phyloP scores from a whole-genome alignment of 2,888 invertebrate genomes.

The Gerosis bhagava region DNA sequence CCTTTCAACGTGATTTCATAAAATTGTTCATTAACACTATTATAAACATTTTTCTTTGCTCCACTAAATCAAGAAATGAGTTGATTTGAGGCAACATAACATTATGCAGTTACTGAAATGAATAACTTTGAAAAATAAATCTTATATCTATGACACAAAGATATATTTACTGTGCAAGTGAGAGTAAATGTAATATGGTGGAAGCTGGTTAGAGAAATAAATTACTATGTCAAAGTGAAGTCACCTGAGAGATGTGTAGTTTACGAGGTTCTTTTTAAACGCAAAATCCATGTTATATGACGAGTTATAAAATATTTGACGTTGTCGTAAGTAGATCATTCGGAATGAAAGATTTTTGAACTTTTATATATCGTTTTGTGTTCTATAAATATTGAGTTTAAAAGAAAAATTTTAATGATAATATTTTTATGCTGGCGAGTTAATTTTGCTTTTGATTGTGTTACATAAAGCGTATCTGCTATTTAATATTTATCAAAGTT shows the following conservation, averaged over 20 bases:
- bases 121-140: conserved; percentile 1
- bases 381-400: conserved; percentile 18
- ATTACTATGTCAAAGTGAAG: conserved; percentile 49
- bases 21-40: conserved; percentile 48
- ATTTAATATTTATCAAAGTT: no score
- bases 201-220: conserved; percentile 46
- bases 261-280: conserved; percentile 47
- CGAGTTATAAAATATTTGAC: conserved; percentile 36
- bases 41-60: conserved; percentile 49
- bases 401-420: conserved; percentile 15
- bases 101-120: conserved; percentile 21
- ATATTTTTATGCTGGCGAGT: conserved; percentile 14
- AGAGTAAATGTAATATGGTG: conserved; percentile 9
- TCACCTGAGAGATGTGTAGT: conserved; percentile 66
- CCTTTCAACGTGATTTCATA: conserved; percentile 12
- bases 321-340: conserved; percentile 11
- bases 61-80: conserved; percentile 42
- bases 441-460: conserved; percentile 6
- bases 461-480: conserved; percentile 2
- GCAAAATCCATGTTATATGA: conserved; percentile 48
- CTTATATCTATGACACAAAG: background rate
- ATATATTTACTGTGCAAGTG: background rate
- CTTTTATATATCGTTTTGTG: conserved; percentile 16
- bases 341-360: conserved; percentile 14
- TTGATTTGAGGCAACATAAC: conserved; percentile 11